These are phyloP conservation scores for Pemphredon lugubris DNA, from an alignment of 2,888 invertebrate genomes.

Conservation along the genomic window DNA sequence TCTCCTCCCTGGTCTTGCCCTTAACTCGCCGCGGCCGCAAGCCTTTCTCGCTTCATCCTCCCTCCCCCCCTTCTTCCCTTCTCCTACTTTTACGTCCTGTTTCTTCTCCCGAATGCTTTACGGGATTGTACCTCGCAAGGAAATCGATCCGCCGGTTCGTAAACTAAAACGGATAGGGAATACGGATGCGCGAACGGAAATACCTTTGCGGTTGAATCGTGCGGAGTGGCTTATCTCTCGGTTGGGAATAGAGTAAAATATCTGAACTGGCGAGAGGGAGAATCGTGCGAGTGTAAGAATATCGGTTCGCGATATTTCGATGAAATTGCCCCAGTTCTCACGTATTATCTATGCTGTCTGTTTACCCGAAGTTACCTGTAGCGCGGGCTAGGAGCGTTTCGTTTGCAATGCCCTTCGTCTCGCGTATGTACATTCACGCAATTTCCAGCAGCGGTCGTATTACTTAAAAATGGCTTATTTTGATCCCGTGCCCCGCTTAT, in stretches of 20 bases:
- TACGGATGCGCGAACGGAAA: not conserved
- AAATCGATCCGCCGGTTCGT: slow-evolving; percentile 44
- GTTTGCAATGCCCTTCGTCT: too few relatives aligned
- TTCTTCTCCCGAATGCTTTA: slow-evolving; percentile 33
- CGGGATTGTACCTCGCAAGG: slow-evolving; percentile 39
- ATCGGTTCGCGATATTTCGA: not conserved
- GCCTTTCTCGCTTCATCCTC: slow-evolving; percentile 46
- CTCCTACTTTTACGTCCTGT: slow-evolving; percentile 40
- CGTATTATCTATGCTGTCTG: too few relatives aligned
- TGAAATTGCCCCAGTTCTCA: too few relatives aligned
- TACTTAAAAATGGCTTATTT: too few relatives aligned
- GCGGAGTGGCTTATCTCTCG: not conserved
- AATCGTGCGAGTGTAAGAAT: too few relatives aligned
- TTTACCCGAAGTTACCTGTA: too few relatives aligned
- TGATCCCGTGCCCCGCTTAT: too few relatives aligned
- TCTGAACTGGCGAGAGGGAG: too few relatives aligned
- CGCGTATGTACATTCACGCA: too few relatives aligned
- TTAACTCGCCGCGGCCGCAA: slow-evolving; percentile 40
- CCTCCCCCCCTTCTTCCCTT: slow-evolving; percentile 45
- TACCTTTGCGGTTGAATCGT: not conserved
- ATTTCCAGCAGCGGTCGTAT: too few relatives aligned
- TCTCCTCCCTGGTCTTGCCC: slow-evolving; percentile 43
- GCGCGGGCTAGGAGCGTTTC: too few relatives aligned
- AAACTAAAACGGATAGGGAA: not conserved
- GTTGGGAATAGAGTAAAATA: not conserved